A percentile compares a stretch with the other conserved stretches of the same genome.
Conservation (phyloP, 2,113 vertebrate species). For the Hipposideros armiger region DNA sequence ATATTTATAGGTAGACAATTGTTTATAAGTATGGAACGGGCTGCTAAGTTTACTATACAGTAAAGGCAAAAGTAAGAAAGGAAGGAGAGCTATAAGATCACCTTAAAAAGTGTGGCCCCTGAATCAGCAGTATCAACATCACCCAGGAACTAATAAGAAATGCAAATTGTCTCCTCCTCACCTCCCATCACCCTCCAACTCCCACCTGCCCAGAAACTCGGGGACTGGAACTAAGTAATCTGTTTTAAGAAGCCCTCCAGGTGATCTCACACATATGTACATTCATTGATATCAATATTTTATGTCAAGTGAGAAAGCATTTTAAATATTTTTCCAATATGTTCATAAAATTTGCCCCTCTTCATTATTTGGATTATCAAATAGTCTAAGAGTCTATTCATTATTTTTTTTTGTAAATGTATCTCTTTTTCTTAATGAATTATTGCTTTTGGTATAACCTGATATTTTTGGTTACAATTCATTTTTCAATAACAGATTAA, state of each 20-base stretch:
- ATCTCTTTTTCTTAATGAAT: conserved; percentile 19
- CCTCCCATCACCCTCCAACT: accelerated
- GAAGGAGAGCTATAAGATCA: not conserved
- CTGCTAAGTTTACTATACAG: not conserved
- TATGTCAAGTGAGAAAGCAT: not conserved
- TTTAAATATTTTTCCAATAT: conserved; percentile 40
- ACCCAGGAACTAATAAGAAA: not conserved
- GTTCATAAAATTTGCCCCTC: not conserved
- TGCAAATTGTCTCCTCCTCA: not conserved
- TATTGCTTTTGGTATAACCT: not conserved
- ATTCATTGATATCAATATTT: not conserved
- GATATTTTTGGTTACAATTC: not conserved
- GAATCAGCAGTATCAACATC: not conserved
- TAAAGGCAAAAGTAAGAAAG: not conserved
- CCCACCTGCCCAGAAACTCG: not conserved
- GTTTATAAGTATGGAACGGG: not conserved
- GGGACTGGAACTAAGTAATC: too few relatives aligned
- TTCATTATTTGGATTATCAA: not conserved
- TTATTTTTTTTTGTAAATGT: not conserved
- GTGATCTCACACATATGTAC: not conserved
- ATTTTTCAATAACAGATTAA: not conserved
- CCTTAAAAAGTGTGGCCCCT: not conserved
- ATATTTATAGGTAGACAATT: not conserved
- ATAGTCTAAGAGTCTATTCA: not conserved
- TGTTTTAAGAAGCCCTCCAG: not conserved